Conservation (phyloP, 2,113 vertebrate genomes). For the Brachirus orientalis region DNA sequence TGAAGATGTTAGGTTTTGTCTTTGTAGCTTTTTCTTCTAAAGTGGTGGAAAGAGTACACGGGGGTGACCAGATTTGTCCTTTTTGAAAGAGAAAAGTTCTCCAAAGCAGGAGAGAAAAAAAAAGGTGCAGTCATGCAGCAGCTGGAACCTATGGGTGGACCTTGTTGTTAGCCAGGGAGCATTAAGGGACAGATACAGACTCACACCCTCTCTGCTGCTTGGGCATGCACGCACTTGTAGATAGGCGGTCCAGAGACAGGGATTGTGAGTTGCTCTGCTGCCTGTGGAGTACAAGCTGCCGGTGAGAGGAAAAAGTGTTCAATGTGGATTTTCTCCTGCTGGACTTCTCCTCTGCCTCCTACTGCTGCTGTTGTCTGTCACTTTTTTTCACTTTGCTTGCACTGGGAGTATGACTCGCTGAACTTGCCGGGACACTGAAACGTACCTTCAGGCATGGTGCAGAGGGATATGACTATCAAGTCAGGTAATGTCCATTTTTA, state of each 20-base stretch:
- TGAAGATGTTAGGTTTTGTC: constrained; percentile 54
- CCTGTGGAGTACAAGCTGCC: constrained; percentile 54
- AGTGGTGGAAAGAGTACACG: background rate
- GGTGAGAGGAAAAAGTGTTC: constrained; percentile 24
- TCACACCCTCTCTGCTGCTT: constrained; percentile 57
- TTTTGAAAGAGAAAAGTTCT: constrained; percentile 1
- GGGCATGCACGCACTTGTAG: constrained; percentile 74
- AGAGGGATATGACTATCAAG: constrained; percentile 75
- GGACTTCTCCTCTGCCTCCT: constrained; percentile 21
- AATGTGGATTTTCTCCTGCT: constrained; percentile 26
- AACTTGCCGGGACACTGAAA: constrained; percentile 36
- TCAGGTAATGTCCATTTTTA: constrained; percentile 69
- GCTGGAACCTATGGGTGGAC: constrained; percentile 48
- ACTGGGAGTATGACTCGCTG: constrained; percentile 59
- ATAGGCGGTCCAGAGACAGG: constrained; percentile 30
- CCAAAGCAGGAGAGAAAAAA: background rate
- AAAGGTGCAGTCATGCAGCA: constrained; percentile 35
- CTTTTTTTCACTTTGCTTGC: constrained; percentile 9
- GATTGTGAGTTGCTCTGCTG: constrained; percentile 56
- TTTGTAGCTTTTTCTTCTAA: constrained; percentile 14
- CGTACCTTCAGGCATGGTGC: constrained; percentile 53
- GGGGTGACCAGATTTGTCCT: constrained; percentile 8
- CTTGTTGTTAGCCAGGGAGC: constrained; percentile 53
- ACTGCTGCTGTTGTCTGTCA: constrained; percentile 10
- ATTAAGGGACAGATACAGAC: constrained; percentile 52